These are phyloP conservation scores for Trichechus manatus DNA, from an alignment of 2,113 vertebrate species.

Conservation along the genomic window DNA sequence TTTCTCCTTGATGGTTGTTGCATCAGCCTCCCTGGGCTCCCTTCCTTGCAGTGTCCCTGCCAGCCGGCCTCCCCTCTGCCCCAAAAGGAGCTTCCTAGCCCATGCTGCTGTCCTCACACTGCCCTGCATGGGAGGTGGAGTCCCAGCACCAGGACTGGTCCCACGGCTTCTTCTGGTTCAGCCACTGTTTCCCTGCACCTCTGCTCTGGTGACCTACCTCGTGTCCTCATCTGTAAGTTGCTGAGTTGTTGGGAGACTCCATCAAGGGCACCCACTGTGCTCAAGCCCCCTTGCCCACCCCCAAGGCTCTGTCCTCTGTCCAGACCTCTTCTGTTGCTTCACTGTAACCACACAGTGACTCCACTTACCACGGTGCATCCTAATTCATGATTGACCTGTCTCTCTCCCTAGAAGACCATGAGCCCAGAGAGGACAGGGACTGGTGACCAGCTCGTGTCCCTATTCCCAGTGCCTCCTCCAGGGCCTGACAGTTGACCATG, in stretches of 20 bases:
- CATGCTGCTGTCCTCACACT: background rate
- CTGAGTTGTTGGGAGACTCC: background rate
- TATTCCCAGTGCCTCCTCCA: background rate
- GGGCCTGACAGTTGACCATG: background rate
- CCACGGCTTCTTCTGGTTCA: background rate
- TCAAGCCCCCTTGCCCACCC: background rate
- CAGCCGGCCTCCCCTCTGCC: background rate
- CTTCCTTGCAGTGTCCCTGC: background rate
- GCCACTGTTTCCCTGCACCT: background rate
- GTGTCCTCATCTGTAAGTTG: background rate
- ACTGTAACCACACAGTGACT: background rate
- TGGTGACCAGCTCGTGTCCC: background rate
- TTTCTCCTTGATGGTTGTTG: constrained; percentile 20
- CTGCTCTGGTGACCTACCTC: background rate
- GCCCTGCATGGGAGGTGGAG: background rate
- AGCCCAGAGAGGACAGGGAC: background rate
- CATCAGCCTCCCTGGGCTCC: background rate
- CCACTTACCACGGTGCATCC: background rate
- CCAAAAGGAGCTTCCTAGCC: background rate
- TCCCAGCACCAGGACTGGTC: background rate
- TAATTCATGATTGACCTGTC: background rate
- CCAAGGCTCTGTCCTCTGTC: background rate
- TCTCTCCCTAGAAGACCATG: background rate
- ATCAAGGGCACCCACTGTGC: background rate
- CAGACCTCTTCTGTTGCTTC: background rate